phyloP scores from a whole-genome alignment of 2,797 vertebrate genomes.

The Lagodon rhomboides region DNA sequence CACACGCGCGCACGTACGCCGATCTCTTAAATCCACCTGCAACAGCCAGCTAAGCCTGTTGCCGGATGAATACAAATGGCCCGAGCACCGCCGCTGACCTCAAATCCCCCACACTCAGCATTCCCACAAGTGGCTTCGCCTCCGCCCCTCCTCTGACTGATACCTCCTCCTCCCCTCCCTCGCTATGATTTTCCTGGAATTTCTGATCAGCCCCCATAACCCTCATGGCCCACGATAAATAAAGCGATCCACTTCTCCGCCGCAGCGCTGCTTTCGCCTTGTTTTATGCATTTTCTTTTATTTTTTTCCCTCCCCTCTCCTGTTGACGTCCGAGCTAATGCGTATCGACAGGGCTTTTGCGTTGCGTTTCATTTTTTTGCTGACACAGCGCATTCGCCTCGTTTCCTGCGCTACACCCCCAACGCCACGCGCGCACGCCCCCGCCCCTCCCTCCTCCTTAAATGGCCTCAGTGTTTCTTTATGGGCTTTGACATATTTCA shows the following conservation, averaged over 20 bases:
- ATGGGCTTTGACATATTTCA: constrained; percentile 97
- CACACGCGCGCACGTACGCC: constrained; percentile 5
- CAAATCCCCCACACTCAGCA: constrained; percentile 63
- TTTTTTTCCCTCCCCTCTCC: constrained; percentile 11
- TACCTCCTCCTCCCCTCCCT: neutral
- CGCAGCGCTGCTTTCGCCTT: constrained; percentile 26
- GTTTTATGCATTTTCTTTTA: neutral
- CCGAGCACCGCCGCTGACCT: constrained; percentile 43
- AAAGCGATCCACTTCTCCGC: constrained; percentile 73
- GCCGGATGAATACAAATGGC: constrained; percentile 66
- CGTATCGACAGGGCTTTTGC: constrained; percentile 91
- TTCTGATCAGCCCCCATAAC: constrained; percentile 49
- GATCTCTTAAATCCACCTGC: constrained; percentile 64
- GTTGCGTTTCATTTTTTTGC: constrained; percentile 83
- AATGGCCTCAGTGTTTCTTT: constrained; percentile 92
- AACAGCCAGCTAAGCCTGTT: constrained; percentile 51
- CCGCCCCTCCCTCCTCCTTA: constrained; percentile 59
- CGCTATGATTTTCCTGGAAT: constrained; percentile 55
- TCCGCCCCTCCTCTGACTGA: neutral
- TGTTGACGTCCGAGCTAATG: constrained; percentile 89
- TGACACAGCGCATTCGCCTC: constrained; percentile 63
- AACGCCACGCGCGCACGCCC: neutral
- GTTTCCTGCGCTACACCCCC: constrained; percentile 40
- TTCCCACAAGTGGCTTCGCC: constrained; percentile 62
- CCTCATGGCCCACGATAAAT: constrained; percentile 55